These are phyloP conservation scores for Cantharis rufa DNA, from an alignment of 2,888 invertebrate species.

Conservation along the genomic window DNA sequence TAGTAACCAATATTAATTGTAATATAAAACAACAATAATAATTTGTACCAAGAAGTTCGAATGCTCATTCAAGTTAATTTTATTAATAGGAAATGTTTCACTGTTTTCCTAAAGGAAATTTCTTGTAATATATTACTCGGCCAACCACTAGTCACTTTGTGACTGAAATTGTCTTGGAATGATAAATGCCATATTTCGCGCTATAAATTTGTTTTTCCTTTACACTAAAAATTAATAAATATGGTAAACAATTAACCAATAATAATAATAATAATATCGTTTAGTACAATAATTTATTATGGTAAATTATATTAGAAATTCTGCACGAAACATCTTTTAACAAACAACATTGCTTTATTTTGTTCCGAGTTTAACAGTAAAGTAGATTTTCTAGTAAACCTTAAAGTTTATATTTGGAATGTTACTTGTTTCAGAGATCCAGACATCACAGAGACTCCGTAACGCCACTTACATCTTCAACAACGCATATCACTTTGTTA, in stretches of 20 bases:
- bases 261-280: too few species aligned
- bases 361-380: neutral
- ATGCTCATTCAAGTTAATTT: neutral
- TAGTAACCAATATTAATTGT: neutral
- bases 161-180: neutral
- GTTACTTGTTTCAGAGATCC: slow-evolving; percentile 51
- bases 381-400: neutral
- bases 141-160: neutral
- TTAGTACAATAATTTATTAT: too few species aligned
- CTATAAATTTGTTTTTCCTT: neutral
- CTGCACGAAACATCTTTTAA: neutral
- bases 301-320: neutral
- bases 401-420: neutral
- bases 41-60: neutral
- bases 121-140: neutral
- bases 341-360: neutral
- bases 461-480: slow-evolving; percentile 45
- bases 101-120: neutral
- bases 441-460: slow-evolving; percentile 55
- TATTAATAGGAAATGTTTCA: neutral
- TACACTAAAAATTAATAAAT: neutral
- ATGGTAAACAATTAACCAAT: neutral
- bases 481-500: slow-evolving; percentile 54
- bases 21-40: neutral
- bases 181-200: neutral